phyloP scores from a whole-genome alignment of 2,888 invertebrate species.

The Eucera pruinosa region DNA sequence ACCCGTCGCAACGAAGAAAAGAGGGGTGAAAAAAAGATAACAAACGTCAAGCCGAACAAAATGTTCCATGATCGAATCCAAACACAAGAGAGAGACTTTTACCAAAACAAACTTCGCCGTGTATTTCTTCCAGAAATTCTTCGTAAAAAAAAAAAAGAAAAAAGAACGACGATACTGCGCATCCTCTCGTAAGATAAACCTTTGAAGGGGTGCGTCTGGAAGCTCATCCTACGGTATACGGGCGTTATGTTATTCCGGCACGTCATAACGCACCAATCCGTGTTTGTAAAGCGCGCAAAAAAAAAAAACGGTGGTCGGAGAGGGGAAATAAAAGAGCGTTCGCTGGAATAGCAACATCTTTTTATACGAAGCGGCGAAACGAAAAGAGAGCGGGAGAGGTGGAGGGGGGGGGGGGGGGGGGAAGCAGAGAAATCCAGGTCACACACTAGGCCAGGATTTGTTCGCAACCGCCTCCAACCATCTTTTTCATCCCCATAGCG shows the following conservation, averaged over 20 bases:
- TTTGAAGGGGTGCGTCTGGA: constrained; percentile 17
- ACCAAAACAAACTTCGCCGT: too few relatives aligned
- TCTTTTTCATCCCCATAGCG: constrained; percentile 57
- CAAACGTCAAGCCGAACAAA: too few relatives aligned
- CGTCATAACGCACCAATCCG: constrained; percentile 25
- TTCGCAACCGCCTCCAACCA: constrained; percentile 49
- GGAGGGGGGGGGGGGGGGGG: background rate
- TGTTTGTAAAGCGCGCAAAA: constrained; percentile 1
- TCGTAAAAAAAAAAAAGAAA: too few relatives aligned
- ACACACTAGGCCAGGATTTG: constrained; percentile 47
- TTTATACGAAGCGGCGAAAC: constrained; percentile 36
- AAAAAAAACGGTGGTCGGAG: background rate
- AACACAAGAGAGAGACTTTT: too few relatives aligned
- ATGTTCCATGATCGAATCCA: background rate
- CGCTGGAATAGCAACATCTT: constrained; percentile 34
- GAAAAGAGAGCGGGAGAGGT: too few relatives aligned
- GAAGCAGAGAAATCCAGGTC: constrained; percentile 48
- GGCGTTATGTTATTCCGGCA: constrained; percentile 30
- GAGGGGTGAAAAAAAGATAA: too few relatives aligned
- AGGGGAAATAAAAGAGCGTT: constrained; percentile 6
- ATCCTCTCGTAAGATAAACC: constrained; percentile 8
- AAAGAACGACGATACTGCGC: too few relatives aligned
- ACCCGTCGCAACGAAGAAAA: too few relatives aligned
- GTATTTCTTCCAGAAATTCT: too few relatives aligned
- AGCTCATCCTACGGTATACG: constrained; percentile 42